Conservation (phyloP, 92 coral and sea anemone species). For the Scolanthus callimorphus region DNA sequence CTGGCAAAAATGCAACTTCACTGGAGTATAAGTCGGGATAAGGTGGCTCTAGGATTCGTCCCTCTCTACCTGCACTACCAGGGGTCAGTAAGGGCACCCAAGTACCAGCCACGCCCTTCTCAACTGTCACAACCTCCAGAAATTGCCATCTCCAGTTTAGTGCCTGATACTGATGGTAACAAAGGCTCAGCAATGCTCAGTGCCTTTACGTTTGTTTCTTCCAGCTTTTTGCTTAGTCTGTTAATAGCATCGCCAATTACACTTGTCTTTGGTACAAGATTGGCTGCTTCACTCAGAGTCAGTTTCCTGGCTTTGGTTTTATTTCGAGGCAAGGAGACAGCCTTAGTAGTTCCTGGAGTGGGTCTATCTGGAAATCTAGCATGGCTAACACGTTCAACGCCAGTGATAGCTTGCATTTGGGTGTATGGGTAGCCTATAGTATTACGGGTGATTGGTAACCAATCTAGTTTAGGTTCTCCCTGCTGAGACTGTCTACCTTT, state of each 20-base stretch:
- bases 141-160: slow-evolving; percentile 57
- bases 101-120: too few relatives aligned
- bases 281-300: slow-evolving; percentile 82
- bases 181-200: slow-evolving; percentile 47
- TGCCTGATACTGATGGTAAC: slow-evolving; percentile 78
- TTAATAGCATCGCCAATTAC: slow-evolving; percentile 49
- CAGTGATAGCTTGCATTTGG: slow-evolving; percentile 24
- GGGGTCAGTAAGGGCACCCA: too few relatives aligned
- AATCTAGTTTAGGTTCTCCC: slow-evolving; percentile 55
- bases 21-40: too few relatives aligned
- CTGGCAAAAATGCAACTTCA: too few relatives aligned
- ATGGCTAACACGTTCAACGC: slow-evolving; percentile 14
- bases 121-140: slow-evolving; percentile 10
- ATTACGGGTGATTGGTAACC: slow-evolving; percentile 95
- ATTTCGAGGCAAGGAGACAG: slow-evolving; percentile 52
- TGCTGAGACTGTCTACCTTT: slow-evolving; percentile 4
- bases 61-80: too few relatives aligned
- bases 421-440: slow-evolving; percentile 63
- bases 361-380: slow-evolving; percentile 44
- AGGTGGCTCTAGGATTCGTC: too few relatives aligned
- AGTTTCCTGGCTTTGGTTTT: slow-evolving; percentile 63
- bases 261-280: slow-evolving; percentile 53
- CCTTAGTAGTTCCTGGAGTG: slow-evolving; percentile 36
- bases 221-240: slow-evolving; percentile 64
- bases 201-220: slow-evolving; percentile 43